Evolutionary conservation across 2,797 vertebrate genomes (phyloP), one percentile per base, ranked within the genome.

Genomic region (Clangula hyemalis): DNA sequence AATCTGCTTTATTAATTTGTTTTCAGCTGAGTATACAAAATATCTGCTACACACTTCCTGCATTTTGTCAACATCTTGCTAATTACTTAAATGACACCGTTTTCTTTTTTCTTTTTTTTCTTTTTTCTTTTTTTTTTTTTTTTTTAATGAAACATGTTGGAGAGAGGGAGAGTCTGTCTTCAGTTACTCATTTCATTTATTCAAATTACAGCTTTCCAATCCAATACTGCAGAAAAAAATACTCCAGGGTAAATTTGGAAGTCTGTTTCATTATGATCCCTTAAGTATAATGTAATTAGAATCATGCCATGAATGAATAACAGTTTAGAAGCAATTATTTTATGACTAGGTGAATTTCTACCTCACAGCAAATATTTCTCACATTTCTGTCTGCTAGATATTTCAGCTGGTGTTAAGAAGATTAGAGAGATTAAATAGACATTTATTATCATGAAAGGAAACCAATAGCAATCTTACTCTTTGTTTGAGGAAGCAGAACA

Each of bases 101-200:
- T 93, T 60, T 85, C 21, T n/a, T 58, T 4, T 30, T 14, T 22
- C 43, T 15, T 56, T 19, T 2, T 47, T 41, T 51, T 39, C 28
- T 60, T 75, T 38, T 76, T 60, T 79, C 8, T 36, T 36, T 36
- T 12, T 56, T 45, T 45, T 51, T 41, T 62, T 64, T 73, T 38
- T 80, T 62, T 79, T 12, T 51, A 72, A 70, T 65, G 39, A 87
- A 47, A 88, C 74, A 69, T 94, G 80, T 5, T 53, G 62, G 77
- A 65, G 68, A 85, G 61, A 77, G n/a, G 64, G 53, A 83, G 74
- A 80, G 83, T 69, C 89, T 90, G 60, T 91, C 82, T 93, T 97
- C 38, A 6, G 64, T 96, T 96, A 96, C 89, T 85, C 94, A 97
- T 96, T 94, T 90, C 84, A 92, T 97, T 95, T 96, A 94, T 93